A percentile compares a stretch with the other conserved stretches of the same genome.
These are phyloP conservation scores for Indri indri DNA, from an alignment of 2,113 vertebrate species.

Conservation along the genomic window DNA sequence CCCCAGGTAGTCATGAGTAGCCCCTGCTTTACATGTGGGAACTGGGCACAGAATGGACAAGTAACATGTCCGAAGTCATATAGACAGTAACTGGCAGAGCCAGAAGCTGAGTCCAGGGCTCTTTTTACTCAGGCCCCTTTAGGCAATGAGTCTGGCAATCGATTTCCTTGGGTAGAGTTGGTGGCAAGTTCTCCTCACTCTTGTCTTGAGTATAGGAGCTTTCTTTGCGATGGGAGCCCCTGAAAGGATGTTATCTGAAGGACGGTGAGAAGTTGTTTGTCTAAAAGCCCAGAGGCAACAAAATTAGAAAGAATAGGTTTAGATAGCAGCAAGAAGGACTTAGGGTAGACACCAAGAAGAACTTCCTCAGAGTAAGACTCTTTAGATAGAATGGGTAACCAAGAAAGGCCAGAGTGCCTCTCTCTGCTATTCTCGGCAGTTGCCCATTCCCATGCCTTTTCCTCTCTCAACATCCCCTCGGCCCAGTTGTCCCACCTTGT, in stretches of 20 bases:
- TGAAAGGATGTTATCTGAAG: slow-evolving; percentile 24
- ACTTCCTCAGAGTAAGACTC: not conserved
- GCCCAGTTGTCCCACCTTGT: not conserved
- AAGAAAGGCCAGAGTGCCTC: not conserved
- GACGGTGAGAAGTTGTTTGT: not conserved
- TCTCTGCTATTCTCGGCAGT: not conserved
- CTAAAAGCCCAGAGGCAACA: not conserved
- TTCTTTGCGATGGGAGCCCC: not conserved
- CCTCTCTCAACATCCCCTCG: not conserved
- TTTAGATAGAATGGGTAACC: not conserved
- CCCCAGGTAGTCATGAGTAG: not conserved
- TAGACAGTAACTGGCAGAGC: not conserved
- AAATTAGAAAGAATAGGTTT: slow-evolving; percentile 3
- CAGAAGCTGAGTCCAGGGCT: not conserved
- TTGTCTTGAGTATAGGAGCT: not conserved
- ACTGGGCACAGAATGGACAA: not conserved
- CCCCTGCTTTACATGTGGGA: not conserved
- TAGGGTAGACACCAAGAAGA: not conserved
- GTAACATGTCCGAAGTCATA: not conserved
- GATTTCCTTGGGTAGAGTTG: not conserved
- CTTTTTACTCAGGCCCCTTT: not conserved
- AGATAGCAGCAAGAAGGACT: slow-evolving; percentile 7
- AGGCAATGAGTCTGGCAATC: not conserved
- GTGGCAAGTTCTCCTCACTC: not conserved
- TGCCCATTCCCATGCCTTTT: not conserved